phyloP scores from a whole-genome alignment of 2,888 invertebrate species.

The Machimus atricapillus region DNA sequence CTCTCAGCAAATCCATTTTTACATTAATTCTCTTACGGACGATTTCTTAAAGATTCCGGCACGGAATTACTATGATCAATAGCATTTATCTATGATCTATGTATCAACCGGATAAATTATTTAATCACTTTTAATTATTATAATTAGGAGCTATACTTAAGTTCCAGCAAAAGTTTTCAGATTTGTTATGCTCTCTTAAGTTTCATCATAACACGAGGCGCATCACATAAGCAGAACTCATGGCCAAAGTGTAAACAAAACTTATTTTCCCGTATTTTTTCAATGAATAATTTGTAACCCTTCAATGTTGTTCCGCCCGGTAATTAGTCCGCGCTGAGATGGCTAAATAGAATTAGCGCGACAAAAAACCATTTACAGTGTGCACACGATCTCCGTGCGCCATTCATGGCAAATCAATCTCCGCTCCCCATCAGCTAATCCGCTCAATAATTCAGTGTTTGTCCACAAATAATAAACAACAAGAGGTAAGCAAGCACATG shows the following conservation, averaged over 20 bases:
- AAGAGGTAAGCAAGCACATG: not conserved
- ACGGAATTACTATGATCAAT: too few species aligned
- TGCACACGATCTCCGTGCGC: not conserved
- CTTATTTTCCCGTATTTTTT: not conserved
- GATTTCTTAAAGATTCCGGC: too few species aligned
- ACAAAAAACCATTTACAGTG: not conserved
- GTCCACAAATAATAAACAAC: not conserved
- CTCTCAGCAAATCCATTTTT: too few species aligned
- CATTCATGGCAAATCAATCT: not conserved
- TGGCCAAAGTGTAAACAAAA: not conserved
- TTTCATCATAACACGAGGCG: not conserved
- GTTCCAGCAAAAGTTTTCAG: not conserved
- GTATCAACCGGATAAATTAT: too few species aligned
- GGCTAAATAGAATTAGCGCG: not conserved
- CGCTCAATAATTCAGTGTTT: not conserved
- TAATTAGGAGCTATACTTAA: not conserved
- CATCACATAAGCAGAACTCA: not conserved
- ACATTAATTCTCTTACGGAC: too few species aligned
- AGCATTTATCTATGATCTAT: too few species aligned
- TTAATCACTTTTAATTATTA: too few species aligned
- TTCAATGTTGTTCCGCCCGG: not conserved
- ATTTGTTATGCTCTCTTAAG: not conserved
- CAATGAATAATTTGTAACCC: not conserved
- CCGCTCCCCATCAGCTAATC: not conserved
- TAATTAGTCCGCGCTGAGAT: not conserved